These are phyloP conservation scores for Campoletis raptor DNA, from an alignment of 2,888 invertebrate genomes.

Conservation along the genomic window DNA sequence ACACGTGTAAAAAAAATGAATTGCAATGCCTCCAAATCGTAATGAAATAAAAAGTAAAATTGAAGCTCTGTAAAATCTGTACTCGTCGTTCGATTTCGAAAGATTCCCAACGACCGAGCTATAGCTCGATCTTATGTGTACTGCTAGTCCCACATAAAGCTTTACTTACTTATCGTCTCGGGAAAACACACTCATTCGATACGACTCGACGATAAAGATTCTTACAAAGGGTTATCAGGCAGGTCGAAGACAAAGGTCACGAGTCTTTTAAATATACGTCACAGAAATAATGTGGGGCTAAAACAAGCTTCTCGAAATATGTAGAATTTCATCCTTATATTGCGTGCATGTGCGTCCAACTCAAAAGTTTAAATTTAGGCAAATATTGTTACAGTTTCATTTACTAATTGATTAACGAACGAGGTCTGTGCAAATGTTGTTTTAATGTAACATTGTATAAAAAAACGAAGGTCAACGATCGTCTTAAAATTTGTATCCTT, in stretches of 20 bases:
- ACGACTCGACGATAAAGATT: constrained; percentile 53
- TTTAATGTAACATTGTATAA: not conserved
- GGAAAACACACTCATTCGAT: constrained; percentile 19
- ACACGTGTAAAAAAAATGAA: not conserved
- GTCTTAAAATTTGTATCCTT: not conserved
- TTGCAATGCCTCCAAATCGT: not conserved
- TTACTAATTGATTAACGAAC: not conserved
- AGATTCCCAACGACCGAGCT: constrained; percentile 10
- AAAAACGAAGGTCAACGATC: not conserved
- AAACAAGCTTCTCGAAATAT: constrained; percentile 2
- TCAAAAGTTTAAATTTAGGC: not conserved
- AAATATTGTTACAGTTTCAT: not conserved
- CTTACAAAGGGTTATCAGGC: constrained; percentile 75
- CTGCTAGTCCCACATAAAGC: constrained; percentile 9
- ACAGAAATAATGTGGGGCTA: constrained; percentile 56
- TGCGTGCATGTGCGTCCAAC: not conserved
- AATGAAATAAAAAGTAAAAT: not conserved
- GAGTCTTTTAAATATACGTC: constrained; percentile 45
- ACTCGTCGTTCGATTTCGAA: constrained; percentile 1
- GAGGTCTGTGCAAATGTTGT: not conserved
- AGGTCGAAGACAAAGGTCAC: constrained; percentile 73
- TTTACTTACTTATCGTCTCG: constrained; percentile 19
- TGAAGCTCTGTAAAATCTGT: not conserved
- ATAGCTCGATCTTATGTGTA: constrained; percentile 5
- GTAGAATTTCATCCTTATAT: not conserved